These are phyloP conservation scores for Drosophila cardini DNA, from an alignment of 1,140 invertebrate species.

Conservation along the genomic window DNA sequence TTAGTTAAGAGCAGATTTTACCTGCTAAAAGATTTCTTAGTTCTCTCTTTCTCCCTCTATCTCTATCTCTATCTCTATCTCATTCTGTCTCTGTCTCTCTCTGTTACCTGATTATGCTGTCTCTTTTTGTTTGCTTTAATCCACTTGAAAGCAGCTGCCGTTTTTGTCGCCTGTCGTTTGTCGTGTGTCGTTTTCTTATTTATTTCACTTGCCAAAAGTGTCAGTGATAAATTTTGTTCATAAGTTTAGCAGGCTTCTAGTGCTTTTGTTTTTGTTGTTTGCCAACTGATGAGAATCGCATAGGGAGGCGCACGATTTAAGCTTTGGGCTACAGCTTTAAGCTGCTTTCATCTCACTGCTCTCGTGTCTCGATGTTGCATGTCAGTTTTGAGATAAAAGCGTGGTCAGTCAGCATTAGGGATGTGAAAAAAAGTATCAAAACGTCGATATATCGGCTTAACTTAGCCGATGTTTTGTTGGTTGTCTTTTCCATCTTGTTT, in stretches of 20 bases:
- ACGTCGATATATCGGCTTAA: no score
- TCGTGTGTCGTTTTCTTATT: constrained; percentile 40
- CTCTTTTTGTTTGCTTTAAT: constrained; percentile 27
- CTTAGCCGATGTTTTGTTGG: no score
- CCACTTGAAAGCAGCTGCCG: constrained; percentile 52
- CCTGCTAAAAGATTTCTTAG: constrained; percentile 23
- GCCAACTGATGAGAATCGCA: constrained; percentile 33
- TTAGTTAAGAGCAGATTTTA: constrained; percentile 44
- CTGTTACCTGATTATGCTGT: not conserved
- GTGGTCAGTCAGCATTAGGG: not conserved
- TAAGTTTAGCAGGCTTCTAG: constrained; percentile 29
- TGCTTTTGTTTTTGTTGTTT: not conserved
- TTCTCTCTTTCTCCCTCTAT: not conserved
- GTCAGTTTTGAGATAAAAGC: constrained; percentile 41
- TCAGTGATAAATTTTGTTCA: constrained; percentile 58
- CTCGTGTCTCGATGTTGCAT: not conserved
- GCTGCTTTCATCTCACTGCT: constrained; percentile 3
- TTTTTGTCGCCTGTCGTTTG: constrained; percentile 29
- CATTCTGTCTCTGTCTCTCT: no score
- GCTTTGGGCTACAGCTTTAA: constrained; percentile 19
- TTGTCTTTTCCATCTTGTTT: no score
- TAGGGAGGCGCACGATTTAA: constrained; percentile 40
- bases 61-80: not conserved
- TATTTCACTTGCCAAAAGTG: constrained; percentile 46
- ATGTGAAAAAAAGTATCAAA: no score